Percentiles rank a stretch among this genome's conserved stretches.
Conservation (phyloP, 2,888 invertebrate genomes). For the Phyllotreta striolata region DNA sequence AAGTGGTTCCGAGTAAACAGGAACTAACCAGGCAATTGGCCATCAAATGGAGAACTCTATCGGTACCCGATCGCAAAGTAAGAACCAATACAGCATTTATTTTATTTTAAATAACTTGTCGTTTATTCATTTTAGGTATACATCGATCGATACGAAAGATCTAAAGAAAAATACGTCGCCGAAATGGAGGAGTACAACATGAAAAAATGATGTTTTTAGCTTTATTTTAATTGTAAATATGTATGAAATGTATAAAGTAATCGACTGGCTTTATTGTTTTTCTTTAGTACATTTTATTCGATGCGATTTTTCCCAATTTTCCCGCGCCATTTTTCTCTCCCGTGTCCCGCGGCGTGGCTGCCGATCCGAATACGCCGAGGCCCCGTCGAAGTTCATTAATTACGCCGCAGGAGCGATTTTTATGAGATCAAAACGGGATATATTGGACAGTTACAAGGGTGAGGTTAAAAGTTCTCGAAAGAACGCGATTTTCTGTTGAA, state of each 20-base stretch:
- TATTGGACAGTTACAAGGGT: too few species aligned
- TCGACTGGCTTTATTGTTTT: background rate
- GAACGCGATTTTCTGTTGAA: too few species aligned
- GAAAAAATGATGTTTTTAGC: conserved; percentile 51
- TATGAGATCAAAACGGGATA: conserved; percentile 7
- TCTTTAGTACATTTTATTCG: too few species aligned
- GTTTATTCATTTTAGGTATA: conserved; percentile 68
- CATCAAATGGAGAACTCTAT: conserved; percentile 76
- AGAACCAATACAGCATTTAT: conserved; percentile 29
- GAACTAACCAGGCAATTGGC: conserved; percentile 79
- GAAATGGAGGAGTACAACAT: conserved; percentile 74
- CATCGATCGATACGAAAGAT: conserved; percentile 76
- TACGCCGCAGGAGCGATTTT: conserved; percentile 8
- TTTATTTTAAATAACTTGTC: conserved; percentile 18
- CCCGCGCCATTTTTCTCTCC: too few species aligned
- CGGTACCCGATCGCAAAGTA: conserved; percentile 76
- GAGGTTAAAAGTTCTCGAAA: too few species aligned
- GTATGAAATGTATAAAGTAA: background rate
- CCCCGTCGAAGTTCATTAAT: conserved; percentile 3
- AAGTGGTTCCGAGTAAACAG: conserved; percentile 76
- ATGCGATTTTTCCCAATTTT: too few species aligned
- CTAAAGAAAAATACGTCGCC: conserved; percentile 79
- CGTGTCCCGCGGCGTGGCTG: too few species aligned
- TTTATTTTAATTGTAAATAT: too few species aligned
- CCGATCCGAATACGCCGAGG: background rate